phyloP scores from a whole-genome alignment of 2,888 invertebrate genomes.

The Pandemis heparana region DNA sequence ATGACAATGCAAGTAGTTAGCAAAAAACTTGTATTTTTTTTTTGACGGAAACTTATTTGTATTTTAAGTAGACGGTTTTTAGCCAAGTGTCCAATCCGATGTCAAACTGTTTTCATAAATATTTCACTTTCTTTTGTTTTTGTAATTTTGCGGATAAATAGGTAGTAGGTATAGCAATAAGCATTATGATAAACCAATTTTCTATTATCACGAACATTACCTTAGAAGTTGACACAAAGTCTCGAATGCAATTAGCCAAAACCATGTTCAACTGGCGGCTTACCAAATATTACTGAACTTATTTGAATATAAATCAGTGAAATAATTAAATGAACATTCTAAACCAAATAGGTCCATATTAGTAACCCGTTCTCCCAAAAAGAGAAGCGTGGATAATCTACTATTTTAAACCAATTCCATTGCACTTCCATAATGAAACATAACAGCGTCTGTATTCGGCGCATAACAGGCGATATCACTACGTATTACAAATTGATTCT shows the following conservation, averaged over 20 bases:
- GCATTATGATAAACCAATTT: neutral
- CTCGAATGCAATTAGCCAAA: neutral
- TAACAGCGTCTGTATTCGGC: constrained; percentile 41
- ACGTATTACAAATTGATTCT: constrained; percentile 32
- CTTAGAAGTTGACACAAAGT: neutral
- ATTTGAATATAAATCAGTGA: constrained; percentile 22
- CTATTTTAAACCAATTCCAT: constrained; percentile 47
- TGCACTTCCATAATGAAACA: constrained; percentile 47
- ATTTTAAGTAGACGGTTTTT: too few species aligned
- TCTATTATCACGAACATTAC: neutral
- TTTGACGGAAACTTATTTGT: too few species aligned
- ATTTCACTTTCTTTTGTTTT: too few species aligned
- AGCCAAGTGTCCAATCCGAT: too few species aligned
- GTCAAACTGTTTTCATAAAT: too few species aligned
- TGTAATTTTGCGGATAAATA: too few species aligned
- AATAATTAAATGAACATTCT: constrained; percentile 7
- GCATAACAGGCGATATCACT: neutral
- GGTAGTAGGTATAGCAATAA: too few species aligned
- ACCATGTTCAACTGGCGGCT: neutral
- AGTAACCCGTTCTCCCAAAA: constrained; percentile 31
- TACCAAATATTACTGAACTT: neutral
- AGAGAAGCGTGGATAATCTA: constrained; percentile 38
- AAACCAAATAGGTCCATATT: constrained; percentile 22
- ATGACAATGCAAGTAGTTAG: too few species aligned
- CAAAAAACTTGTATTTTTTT: too few species aligned